Conservation (phyloP, 2,797 vertebrate genomes). For the Lepilemur septentrionalis region DNA sequence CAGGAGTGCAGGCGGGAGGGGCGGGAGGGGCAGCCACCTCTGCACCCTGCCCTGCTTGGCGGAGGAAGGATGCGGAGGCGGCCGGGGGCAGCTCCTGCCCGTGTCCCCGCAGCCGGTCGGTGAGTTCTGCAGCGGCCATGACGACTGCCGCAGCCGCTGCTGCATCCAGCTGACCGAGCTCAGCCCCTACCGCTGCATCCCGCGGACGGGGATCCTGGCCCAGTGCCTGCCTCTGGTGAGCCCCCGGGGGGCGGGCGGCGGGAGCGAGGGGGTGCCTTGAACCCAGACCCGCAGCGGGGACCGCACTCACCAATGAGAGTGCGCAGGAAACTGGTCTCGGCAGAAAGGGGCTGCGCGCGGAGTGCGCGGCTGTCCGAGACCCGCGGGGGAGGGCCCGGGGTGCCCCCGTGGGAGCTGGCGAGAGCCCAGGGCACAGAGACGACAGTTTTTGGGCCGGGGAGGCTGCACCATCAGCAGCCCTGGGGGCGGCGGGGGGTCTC, state of each 20-base stretch:
- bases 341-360: background rate
- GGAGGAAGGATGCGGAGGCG: background rate
- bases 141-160: conserved; percentile 37
- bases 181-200: background rate
- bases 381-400: no score
- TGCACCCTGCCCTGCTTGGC: background rate
- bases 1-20: no score
- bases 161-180: background rate
- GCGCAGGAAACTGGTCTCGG: background rate
- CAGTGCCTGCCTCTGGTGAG: conserved; percentile 47
- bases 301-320: fast-evolving
- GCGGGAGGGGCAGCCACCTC: background rate
- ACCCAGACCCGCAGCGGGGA: no score
- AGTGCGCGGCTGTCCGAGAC: background rate
- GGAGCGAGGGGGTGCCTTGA: no score
- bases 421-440: no score
- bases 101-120: background rate
- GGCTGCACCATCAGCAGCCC: no score
- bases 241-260: no score
- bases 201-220: background rate
- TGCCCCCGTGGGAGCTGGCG: no score
- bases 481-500: no score
- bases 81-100: no score
- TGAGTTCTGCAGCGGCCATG: background rate
- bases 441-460: no score